These are phyloP conservation scores for Lysiphlebus fabarum DNA, from an alignment of 1,140 invertebrate genomes.

Conservation along the genomic window DNA sequence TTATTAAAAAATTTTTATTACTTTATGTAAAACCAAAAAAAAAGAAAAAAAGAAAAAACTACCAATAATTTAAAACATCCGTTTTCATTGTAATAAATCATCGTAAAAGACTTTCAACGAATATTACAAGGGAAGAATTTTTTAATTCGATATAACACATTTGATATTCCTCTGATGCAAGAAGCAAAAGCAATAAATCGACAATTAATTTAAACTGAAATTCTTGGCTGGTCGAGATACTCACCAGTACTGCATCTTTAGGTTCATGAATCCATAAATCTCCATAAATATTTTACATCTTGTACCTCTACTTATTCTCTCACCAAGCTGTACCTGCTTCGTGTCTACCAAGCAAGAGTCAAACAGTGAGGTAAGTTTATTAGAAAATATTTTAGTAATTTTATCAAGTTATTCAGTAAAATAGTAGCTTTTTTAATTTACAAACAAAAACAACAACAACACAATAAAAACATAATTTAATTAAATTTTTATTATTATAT, in stretches of 20 bases:
- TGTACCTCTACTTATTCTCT: background rate
- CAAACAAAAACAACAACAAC: too few relatives aligned
- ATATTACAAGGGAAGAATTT: background rate
- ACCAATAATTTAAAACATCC: too few relatives aligned
- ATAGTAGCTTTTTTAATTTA: too few relatives aligned
- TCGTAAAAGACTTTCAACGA: too few relatives aligned
- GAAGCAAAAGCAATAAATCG: constrained; percentile 19
- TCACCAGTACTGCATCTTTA: background rate
- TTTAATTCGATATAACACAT: background rate
- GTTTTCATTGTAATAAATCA: too few relatives aligned
- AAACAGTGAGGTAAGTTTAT: constrained; percentile 15
- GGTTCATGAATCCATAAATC: constrained; percentile 24
- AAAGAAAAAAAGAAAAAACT: too few relatives aligned
- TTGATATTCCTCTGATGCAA: constrained; percentile 5
- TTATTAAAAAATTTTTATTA: too few relatives aligned
- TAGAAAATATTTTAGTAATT: constrained; percentile 27
- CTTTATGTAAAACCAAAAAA: too few relatives aligned
- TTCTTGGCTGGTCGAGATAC: constrained; percentile 18
- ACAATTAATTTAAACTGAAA: constrained; percentile 23
- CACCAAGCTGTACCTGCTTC: constrained; percentile 7
- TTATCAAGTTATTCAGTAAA: constrained; percentile 2
- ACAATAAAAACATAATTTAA: too few relatives aligned
- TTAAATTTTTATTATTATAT: too few relatives aligned
- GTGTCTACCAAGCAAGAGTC: background rate
- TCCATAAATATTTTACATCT: constrained; percentile 24